Evolutionary conservation across 64 coral and sea anemone species (phyloP).

Genomic region (Pocillopora verrucosa): DNA sequence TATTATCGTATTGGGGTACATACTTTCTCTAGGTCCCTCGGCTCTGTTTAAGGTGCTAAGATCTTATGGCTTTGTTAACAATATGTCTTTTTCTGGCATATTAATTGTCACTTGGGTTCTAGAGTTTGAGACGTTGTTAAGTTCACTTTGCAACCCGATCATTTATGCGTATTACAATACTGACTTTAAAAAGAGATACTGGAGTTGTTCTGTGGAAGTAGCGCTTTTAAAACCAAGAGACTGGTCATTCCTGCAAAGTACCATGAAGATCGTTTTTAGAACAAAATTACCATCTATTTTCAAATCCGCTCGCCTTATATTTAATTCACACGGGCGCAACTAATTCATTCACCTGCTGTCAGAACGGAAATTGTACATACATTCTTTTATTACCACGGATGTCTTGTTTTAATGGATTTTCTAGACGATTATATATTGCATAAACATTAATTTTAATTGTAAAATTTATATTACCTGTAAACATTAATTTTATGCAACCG

Average conservation of each 20-base stretch:
- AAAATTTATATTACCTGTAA: no score
- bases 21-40: not conserved
- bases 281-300: no score
- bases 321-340: no score
- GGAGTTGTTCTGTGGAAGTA: not conserved
- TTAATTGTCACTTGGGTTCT: not conserved
- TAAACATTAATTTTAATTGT: no score
- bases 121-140: not conserved
- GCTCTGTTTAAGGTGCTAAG: not conserved
- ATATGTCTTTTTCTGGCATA: not conserved
- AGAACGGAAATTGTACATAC: no score
- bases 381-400: no score
- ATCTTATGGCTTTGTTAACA: not conserved
- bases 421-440: no score
- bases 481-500: no score
- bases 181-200: not conserved
- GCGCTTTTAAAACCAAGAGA: not conserved
- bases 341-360: no score
- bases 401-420: no score
- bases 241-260: not conserved
- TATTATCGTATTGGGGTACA: not conserved
- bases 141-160: not conserved
- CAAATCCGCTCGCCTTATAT: no score
- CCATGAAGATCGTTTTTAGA: no score
- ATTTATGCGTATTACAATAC: conserved; percentile 1